Evolutionary conservation across 2,888 invertebrate genomes (phyloP), one percentile per base, ranked within the genome.

Genomic region (Griposia aprilina): DNA sequence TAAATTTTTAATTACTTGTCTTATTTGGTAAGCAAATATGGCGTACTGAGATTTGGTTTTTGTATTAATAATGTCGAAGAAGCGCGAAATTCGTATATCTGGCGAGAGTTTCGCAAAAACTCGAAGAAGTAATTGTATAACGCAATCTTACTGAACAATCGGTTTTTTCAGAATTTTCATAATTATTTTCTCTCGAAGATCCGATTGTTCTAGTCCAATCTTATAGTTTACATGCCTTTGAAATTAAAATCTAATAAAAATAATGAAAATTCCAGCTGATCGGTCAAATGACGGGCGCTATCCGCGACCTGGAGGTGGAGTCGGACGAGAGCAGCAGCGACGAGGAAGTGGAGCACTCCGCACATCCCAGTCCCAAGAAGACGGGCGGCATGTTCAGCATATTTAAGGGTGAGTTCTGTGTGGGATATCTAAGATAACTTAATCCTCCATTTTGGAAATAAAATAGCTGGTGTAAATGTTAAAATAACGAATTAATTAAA

Each of bases 231-330:
- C 23, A 11, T 30, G n/a, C 17, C n/a, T 55, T 52, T 30, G 36
- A n/a, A 1, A 23, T 26, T 20, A 17, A 55, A 57, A n/a, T 20
- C 15, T n/a, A 36, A 55, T 17, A n/a, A 68, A 67, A 67, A 68
- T 17, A 11, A 17, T 17, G 0, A 23, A 52, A 17, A 52, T 76
- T 79, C 2, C 89, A 96, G 95, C 97, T 99, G 94, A 97, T 99
- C 84, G 99, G 99, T 26, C 97, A 98, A 92, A 98, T 99, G 98
- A 97, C 98, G 86, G 99, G 99, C 26, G 97, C 97, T 20, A 98
- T 99, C 86, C 98, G 97, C 69, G 98, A 99, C 91, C 94, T 99
- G 89, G 98, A 98, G 94, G 98, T 98, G 76, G 98, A 98, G 66
- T 98, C 98, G 0, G 98, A 97, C 0, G 97, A 97, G 8, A 98